phyloP scores from a whole-genome alignment of 2,888 invertebrate species.

The Autographa pulchrina region DNA sequence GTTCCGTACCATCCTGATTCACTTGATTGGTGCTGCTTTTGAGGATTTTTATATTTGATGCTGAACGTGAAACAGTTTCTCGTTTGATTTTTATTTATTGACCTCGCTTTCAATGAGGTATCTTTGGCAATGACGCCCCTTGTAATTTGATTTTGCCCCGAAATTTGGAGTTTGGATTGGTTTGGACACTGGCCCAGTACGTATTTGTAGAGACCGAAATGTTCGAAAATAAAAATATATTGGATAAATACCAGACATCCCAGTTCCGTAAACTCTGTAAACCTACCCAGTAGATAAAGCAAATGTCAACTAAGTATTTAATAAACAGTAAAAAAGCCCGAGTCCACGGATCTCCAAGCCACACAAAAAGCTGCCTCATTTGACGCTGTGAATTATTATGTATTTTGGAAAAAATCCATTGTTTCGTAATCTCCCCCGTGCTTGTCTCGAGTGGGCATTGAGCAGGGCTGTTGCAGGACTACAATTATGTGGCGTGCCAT shows the following conservation, averaged over 20 bases:
- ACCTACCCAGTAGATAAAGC: background rate
- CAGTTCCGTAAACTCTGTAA: background rate
- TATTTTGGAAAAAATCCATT: conserved; percentile 87
- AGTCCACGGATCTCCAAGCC: conserved; percentile 77
- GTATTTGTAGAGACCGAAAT: no score
- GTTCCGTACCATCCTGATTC: conserved; percentile 71
- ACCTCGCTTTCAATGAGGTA: background rate
- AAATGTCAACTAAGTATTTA: conserved; percentile 7
- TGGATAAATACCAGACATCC: background rate
- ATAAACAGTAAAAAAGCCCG: conserved; percentile 14
- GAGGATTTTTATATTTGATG: background rate
- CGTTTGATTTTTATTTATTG: background rate
- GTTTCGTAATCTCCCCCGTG: conserved; percentile 86
- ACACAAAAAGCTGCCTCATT: conserved; percentile 81
- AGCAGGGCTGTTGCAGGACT: conserved; percentile 70
- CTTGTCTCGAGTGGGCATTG: conserved; percentile 78
- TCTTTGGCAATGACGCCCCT: no score
- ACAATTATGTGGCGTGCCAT: conserved; percentile 67
- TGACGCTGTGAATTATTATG: conserved; percentile 88
- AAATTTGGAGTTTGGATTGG: no score
- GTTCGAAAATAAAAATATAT: no score
- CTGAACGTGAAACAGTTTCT: background rate
- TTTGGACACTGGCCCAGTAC: no score
- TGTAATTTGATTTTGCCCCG: no score
- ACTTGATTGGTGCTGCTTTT: background rate